Percentiles rank a stretch among this genome's conserved stretches.
phyloP scores from a whole-genome alignment of 2,888 invertebrate species.

The Rhopalosiphum nymphaeae region DNA sequence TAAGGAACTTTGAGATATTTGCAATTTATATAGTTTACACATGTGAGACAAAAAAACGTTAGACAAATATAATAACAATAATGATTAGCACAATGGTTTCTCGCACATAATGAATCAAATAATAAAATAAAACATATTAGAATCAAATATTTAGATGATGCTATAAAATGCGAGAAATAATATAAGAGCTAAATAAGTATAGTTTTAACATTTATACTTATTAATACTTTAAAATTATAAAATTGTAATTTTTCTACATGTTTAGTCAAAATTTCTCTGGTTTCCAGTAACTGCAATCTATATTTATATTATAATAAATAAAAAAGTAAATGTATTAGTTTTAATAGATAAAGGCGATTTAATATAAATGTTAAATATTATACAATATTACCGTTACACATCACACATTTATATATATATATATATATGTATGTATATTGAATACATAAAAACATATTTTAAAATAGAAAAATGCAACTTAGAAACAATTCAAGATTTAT shows the following conservation, averaged over 20 bases:
- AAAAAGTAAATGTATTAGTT: not conserved
- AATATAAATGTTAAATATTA: not conserved
- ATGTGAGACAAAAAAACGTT: not conserved
- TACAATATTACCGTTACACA: not conserved
- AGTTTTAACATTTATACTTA: not conserved
- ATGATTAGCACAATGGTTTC: not conserved
- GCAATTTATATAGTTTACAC: not conserved
- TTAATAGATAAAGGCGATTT: not conserved
- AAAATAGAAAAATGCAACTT: not conserved
- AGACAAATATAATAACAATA: not conserved
- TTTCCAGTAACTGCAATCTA: not conserved
- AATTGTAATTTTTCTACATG: not conserved
- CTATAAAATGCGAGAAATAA: not conserved
- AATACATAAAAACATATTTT: not conserved
- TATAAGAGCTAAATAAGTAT: not conserved
- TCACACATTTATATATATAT: not conserved
- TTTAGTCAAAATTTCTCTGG: not conserved
- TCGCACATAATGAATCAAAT: not conserved
- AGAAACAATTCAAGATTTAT: not conserved
- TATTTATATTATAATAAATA: not conserved
- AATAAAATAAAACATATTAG: not conserved
- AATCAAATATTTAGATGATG: not conserved
- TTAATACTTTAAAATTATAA: not conserved
- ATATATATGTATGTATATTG: not conserved
- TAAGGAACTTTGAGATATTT: not conserved